Evolutionary conservation across 2,888 invertebrate genomes (phyloP).

Genomic region (Ochlodes sylvanus): DNA sequence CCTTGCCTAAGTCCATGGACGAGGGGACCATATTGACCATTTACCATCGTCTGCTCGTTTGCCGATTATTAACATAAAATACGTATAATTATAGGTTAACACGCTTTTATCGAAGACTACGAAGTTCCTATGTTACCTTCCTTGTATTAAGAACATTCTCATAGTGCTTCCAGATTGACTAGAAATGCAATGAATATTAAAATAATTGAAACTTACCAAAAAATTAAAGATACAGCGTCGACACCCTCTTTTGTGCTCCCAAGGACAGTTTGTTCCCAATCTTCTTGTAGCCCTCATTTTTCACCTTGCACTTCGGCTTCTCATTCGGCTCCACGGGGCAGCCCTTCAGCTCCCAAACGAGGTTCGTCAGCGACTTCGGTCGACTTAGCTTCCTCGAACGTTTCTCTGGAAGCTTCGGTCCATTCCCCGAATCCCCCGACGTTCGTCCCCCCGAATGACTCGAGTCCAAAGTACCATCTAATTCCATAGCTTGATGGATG

Average conservation of each 20-base stretch:
- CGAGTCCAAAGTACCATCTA: constrained; percentile 94
- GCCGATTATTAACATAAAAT: too few species aligned
- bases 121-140: too few species aligned
- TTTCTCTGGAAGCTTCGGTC: constrained; percentile 92
- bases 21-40: too few species aligned
- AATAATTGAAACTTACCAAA: constrained; percentile 59
- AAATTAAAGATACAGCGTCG: constrained; percentile 83
- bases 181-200: too few species aligned
- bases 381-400: constrained; percentile 92
- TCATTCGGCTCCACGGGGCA: constrained; percentile 75
- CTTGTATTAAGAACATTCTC: too few species aligned
- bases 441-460: constrained; percentile 95
- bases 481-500: constrained; percentile 90
- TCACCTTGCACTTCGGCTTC: constrained; percentile 80
- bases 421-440: constrained; percentile 92
- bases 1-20: too few species aligned
- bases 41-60: too few species aligned
- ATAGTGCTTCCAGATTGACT: too few species aligned
- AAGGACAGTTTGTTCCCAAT: constrained; percentile 80
- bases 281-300: constrained; percentile 82
- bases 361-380: constrained; percentile 93
- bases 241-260: constrained; percentile 83
- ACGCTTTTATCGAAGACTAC: too few species aligned
- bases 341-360: constrained; percentile 91
- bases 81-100: too few species aligned